Evolutionary conservation across 2,888 invertebrate species (phyloP).

Genomic region (Cybosia mesomella): DNA sequence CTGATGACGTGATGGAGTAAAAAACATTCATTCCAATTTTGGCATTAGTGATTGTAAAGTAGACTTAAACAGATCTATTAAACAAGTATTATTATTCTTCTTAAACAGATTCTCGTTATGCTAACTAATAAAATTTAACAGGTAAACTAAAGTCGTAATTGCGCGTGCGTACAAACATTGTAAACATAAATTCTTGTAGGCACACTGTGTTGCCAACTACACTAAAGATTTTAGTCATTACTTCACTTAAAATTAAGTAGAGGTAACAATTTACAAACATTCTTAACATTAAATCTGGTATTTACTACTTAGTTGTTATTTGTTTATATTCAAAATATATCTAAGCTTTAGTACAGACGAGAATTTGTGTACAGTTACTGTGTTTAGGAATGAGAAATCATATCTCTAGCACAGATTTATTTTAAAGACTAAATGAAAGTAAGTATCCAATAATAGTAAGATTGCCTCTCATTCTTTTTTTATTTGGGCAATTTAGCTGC

Average conservation of each 20-base stretch:
- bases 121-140: not conserved
- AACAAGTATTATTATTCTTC: too few species aligned
- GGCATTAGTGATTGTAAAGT: not conserved
- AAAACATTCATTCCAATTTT: too few species aligned
- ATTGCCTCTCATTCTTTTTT: not conserved
- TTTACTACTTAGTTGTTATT: conserved; percentile 21
- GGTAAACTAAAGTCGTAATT: not conserved
- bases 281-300: conserved; percentile 19
- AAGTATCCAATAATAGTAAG: not conserved
- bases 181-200: conserved; percentile 16
- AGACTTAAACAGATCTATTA: not conserved
- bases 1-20: too few species aligned
- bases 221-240: conserved; percentile 37
- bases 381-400: too few species aligned
- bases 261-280: conserved; percentile 18
- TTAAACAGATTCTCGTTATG: not conserved
- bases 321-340: conserved; percentile 5
- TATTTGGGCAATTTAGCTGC: not conserved
- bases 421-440: too few species aligned
- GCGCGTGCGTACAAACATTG: conserved; percentile 16
- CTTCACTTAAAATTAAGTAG: conserved; percentile 17
- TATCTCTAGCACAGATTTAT: too few species aligned
- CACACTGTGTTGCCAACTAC: conserved; percentile 20
- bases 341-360: too few species aligned
- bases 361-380: too few species aligned